Evolutionary conservation across 1,140 invertebrate species (phyloP), one percentile per base, ranked within the genome.

Genomic region (Aphaenogaster ashmeadi): DNA sequence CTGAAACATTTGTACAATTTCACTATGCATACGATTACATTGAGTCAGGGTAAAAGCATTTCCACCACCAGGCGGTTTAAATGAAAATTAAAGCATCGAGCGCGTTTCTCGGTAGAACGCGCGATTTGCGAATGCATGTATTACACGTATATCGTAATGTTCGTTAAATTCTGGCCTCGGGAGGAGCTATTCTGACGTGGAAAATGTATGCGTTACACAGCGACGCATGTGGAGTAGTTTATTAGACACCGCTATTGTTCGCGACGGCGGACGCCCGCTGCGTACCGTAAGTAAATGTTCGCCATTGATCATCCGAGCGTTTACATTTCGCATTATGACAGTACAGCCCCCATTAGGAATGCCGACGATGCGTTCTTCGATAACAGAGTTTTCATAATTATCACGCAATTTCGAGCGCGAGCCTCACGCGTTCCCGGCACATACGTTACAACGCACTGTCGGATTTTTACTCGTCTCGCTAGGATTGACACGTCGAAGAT

Each of bases 241-340:
- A 91, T 91, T 87, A 87, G 83, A 79, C 66, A 66, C 71, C 58
- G 69, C 78, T 84, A 87, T 87, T 87, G 86, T 87, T 87, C 69
- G 67, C 54, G 79, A 54, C 81, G 50, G 50, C 81, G 79, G 60
- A 47, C 80, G 67, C 67, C 74, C 79, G 69, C 75, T 69, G 86
- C 62, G 78, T 84, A 52, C 56, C 66, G 64, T 87, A 88, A 50
- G 58, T 88, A 87, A 60, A 69, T 66, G 62, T 75, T 64, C 75
- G 54, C 79, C 60, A 75, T 85, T 86, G 56, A 87, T 87, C 86
- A 81, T 60, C 80, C 41, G 67, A 84, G 80, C 80, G 69, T 84
- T 74, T 84, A 74, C 80, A 84, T 84, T 74, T 74, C 80, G 54
- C 33, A 74, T 74, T 71, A 81, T 44, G 66, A 71, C 79, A 33